Evolutionary conservation across 2,888 invertebrate species (phyloP).

Genomic region (Gibbula magus): DNA sequence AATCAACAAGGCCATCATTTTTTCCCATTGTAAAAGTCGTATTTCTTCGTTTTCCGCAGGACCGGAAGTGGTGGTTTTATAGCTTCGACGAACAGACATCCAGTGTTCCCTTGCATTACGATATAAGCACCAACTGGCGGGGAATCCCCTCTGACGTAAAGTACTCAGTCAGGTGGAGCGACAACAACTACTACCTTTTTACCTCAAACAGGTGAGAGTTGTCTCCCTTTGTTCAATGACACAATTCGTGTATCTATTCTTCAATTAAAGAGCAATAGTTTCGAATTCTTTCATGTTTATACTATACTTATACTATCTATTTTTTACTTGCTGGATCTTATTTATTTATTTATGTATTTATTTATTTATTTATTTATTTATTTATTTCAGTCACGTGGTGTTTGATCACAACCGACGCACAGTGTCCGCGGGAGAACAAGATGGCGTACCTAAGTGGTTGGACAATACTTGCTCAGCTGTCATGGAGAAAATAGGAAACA

Average conservation of each 20-base stretch:
- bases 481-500: not conserved
- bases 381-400: conserved; percentile 1
- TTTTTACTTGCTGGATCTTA: too few relatives aligned
- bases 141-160: not conserved
- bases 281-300: too few relatives aligned
- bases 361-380: not conserved
- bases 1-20: too few relatives aligned
- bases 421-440: not conserved
- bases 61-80: not conserved
- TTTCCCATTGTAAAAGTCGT: too few relatives aligned
- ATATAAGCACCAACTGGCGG: not conserved
- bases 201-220: not conserved
- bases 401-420: conserved; percentile 14
- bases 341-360: too few relatives aligned
- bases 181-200: conserved; percentile 15
- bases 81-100: not conserved
- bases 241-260: too few relatives aligned
- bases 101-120: not conserved
- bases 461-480: not conserved
- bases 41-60: not conserved
- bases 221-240: not conserved
- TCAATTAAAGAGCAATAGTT: too few relatives aligned
- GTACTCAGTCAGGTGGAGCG: conserved; percentile 8
- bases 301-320: too few relatives aligned
- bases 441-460: not conserved